Evolutionary conservation across 2,888 invertebrate species (phyloP).

Genomic region (Drosophila paranaensis): DNA sequence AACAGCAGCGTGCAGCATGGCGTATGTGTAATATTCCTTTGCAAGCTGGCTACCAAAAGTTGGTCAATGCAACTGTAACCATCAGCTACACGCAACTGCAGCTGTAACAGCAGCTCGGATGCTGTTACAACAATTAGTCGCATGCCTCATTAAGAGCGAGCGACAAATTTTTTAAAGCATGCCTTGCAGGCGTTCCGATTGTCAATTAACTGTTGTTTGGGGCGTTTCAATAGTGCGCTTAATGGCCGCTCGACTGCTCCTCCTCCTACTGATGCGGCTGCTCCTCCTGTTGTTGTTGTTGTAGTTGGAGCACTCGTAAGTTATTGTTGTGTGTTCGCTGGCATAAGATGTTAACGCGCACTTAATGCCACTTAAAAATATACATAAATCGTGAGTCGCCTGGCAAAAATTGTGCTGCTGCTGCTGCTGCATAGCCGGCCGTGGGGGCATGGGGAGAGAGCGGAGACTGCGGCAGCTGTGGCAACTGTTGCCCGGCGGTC

Average conservation of each 20-base stretch:
- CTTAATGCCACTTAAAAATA: constrained; percentile 81
- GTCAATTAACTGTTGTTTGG: constrained; percentile 69
- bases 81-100: constrained; percentile 13
- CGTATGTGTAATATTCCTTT: constrained; percentile 73
- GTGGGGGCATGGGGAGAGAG: background rate
- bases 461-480: constrained; percentile 41
- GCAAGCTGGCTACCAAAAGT: constrained; percentile 54
- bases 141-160: constrained; percentile 58
- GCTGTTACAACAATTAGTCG: constrained; percentile 59
- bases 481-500: constrained; percentile 55
- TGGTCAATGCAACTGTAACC: constrained; percentile 33
- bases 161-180: constrained; percentile 53
- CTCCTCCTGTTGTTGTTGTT: constrained; percentile 19
- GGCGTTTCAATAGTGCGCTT: constrained; percentile 46
- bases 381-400: constrained; percentile 68
- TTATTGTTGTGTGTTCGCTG: constrained; percentile 59
- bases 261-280: background rate
- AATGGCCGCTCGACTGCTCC: constrained; percentile 47
- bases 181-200: constrained; percentile 34
- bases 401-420: constrained; percentile 16
- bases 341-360: constrained; percentile 80
- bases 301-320: constrained; percentile 35
- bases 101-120: constrained; percentile 7
- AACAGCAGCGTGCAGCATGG: constrained; percentile 55
- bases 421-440: too few relatives aligned